Base-by-base conservation (phyloP, 2,888 invertebrate genomes). In the Allacma fusca region DNA sequence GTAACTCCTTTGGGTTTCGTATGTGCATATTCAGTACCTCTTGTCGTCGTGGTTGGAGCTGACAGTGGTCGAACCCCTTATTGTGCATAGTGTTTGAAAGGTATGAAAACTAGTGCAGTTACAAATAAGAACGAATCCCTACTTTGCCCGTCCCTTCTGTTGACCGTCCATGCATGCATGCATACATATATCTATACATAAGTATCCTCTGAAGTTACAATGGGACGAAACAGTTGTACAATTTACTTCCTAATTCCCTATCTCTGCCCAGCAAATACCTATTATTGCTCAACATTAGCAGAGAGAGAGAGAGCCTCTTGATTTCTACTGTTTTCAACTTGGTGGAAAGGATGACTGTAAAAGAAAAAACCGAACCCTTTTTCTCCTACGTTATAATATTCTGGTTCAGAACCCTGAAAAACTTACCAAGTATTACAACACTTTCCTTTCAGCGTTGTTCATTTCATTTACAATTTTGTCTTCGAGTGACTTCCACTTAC, bases 281-380 rank as follows among this genome's bases (percentile, higher is more conserved):
- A 50, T 50, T 50, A 50, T 16, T 50, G 50, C 19, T 50, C 13
- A 40, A 50, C 19, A 50, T 50, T 50, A 50, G 50, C 50, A 50
- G 50, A 50, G 19, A n/a, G n/a, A n/a, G n/a, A n/a, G n/a, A n/a
- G 2, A 50, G 34, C 5, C 34, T 50, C 50, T 50, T 50, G 50
- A 50, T 50, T 50, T 16, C 50, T 50, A 50, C 50, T 50, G 9
- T 50, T 50, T 62, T 62, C 62, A 23, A 2, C 23, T 23, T 23
- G 26, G 65, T 19, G 24, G 65, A 65, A 65, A n/a, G 65, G 29
- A 26, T 65, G 65, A 28, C n/a, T 9, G 2, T n/a, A 13, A 28
- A 24, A 65, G 29, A 23, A 28, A 28, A 65, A 65, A 65, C 65
- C 65, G 24, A 65, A 65, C 65, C 65, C 65, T 65, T 65, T 65